Evolutionary conservation across 2,888 invertebrate species (phyloP), one percentile per base, ranked within the genome.

Genomic region (Noctua comes): DNA sequence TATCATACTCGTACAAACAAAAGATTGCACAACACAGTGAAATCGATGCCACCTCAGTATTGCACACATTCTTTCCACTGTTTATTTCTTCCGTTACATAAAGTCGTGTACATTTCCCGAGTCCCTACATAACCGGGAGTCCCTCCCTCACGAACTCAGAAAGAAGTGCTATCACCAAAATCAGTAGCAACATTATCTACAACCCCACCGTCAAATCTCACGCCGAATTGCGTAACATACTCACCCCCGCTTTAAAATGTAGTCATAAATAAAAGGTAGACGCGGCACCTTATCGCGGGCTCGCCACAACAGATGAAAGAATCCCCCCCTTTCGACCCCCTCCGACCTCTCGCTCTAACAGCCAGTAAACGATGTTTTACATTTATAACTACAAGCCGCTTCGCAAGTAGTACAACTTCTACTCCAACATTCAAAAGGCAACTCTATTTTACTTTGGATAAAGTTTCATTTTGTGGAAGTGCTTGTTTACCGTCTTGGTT

Each of bases 211-310:
- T 91, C 93, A 91, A 93, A 94, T 94, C 94, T 93, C 90, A 90
- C 89, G 93, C 66, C 77, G 84, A 76, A 95, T 95, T 94, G 94
- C 95, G 93, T 94, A 93, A 95, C 95, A 94, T 91, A 94, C 94
- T 93, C 90, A 68, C 93, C 94, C 95, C 90, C 93, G 93, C 91
- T 96, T 96, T 96, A 96, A 96, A 96, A 96, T 96, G 94, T 95
- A 96, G 95, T 94, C 95, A 95, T 96, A 96, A 96, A 96, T 96
- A 96, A 96, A 96, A 95, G 94, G 95, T 95, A 94, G 95, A 93
- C 93, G 92, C 91, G 86, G 88, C 93, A 93, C 95, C 96, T 96
- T 96, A 96, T 96, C 96, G 95, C 89, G 80, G 68, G 86, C 73
- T 86, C 86, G 82, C 92, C 92, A 92, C 95, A 95, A 95, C 95